Percentiles rank a stretch among this genome's conserved stretches.
phyloP scores from a whole-genome alignment of 2,888 invertebrate genomes.

The Tryphoninae sp. region DNA sequence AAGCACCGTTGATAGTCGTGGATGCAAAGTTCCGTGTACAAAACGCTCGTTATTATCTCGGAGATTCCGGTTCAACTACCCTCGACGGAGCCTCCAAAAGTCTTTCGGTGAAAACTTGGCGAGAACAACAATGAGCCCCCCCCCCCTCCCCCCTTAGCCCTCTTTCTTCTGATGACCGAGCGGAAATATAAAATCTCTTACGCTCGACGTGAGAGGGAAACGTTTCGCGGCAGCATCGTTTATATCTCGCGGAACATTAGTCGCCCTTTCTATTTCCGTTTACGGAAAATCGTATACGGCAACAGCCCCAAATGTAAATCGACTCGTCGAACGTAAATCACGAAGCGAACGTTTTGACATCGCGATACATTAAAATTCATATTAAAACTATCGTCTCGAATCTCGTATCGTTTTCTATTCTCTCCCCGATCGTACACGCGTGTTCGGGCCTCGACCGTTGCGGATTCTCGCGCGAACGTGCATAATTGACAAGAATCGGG shows the following conservation, averaged over 20 bases:
- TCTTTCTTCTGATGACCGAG: constrained; percentile 48
- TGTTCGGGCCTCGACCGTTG: constrained; percentile 24
- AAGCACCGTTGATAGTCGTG: constrained; percentile 17
- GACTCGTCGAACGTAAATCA: constrained; percentile 29
- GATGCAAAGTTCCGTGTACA: constrained; percentile 19
- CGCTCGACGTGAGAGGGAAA: constrained; percentile 57
- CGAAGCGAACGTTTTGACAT: constrained; percentile 6
- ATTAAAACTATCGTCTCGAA: constrained; percentile 48
- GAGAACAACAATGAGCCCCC: constrained; percentile 10
- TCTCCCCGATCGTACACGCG: constrained; percentile 39
- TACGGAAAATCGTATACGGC: constrained; percentile 14
- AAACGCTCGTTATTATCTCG: constrained; percentile 34
- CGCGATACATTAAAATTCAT: constrained; percentile 45
- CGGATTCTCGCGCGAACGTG: constrained; percentile 68
- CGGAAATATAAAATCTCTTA: constrained; percentile 72
- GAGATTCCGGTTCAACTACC: constrained; percentile 23
- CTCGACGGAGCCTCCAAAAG: not conserved
- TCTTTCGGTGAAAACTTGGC: not conserved
- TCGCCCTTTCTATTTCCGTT: constrained; percentile 66
- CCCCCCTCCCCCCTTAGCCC: constrained; percentile 28
- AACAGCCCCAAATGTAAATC: constrained; percentile 26
- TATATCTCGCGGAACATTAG: constrained; percentile 77
- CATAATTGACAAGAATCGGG: constrained; percentile 73
- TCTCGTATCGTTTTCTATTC: constrained; percentile 33
- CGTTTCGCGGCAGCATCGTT: constrained; percentile 66